Conservation (phyloP, 64 coral and sea anemone genomes). For the Actinia tenebrosa region DNA sequence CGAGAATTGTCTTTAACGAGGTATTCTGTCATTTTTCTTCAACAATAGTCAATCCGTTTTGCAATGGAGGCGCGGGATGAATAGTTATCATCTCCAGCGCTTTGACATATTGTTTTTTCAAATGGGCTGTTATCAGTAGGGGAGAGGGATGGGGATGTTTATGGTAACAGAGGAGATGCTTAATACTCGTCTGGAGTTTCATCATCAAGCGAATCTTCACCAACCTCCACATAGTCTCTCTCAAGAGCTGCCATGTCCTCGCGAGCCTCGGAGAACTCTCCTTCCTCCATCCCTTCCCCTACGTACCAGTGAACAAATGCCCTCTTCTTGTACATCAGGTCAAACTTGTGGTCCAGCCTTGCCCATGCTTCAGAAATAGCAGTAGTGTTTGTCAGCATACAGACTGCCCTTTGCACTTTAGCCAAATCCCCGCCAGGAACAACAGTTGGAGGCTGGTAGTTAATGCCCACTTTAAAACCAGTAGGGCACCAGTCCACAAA, state of each 20-base stretch:
- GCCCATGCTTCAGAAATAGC: conserved; percentile 57
- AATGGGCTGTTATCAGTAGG: background rate
- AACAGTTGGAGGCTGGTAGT: conserved; percentile 58
- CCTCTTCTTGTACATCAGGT: conserved; percentile 53
- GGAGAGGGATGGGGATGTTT: background rate
- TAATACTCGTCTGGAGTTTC: conserved; percentile 26
- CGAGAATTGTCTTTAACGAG: background rate
- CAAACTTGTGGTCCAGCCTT: conserved; percentile 57
- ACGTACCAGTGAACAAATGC: conserved; percentile 67
- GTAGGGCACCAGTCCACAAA: conserved; percentile 56
- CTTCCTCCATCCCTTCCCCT: conserved; percentile 61
- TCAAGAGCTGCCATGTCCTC: conserved; percentile 48
- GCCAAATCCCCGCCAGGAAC: conserved; percentile 60
- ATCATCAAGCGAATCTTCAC: conserved; percentile 18
- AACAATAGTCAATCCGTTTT: too few species aligned
- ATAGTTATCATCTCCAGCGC: too few species aligned
- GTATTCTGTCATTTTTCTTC: background rate
- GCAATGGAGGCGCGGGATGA: too few species aligned
- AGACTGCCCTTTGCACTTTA: conserved; percentile 54
- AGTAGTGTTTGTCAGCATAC: conserved; percentile 55
- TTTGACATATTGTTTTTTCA: too few species aligned
- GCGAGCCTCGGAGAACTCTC: conserved; percentile 50
- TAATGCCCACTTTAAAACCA: conserved; percentile 58
- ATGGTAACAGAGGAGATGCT: background rate
- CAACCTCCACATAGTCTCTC: conserved; percentile 49